A percentile compares a stretch with the other conserved stretches of the same genome.
phyloP scores from a whole-genome alignment of 2,888 invertebrate genomes.

The Aphidoletes aphidimyza region DNA sequence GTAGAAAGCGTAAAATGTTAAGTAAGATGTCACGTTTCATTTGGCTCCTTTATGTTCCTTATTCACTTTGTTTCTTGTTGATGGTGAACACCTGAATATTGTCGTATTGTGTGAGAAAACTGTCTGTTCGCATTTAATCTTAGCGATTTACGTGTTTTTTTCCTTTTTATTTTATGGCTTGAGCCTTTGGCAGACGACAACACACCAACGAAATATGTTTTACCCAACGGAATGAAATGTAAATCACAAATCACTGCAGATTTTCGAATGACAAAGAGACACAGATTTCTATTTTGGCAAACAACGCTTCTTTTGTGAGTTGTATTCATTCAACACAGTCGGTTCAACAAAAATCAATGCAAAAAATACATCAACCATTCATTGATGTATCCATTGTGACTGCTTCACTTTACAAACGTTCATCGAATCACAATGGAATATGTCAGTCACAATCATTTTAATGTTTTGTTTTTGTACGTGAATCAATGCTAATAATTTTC shows the following conservation, averaged over 20 bases:
- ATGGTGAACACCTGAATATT: too few species aligned
- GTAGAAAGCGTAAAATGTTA: slow-evolving; percentile 2
- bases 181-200: neutral
- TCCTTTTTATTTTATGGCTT: neutral
- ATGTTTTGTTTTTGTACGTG: neutral
- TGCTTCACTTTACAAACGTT: neutral
- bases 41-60: neutral
- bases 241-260: neutral
- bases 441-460: neutral
- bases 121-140: slow-evolving; percentile 19
- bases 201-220: neutral
- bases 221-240: too few species aligned
- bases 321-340: too few species aligned
- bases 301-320: too few species aligned
- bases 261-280: neutral
- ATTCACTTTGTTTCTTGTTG: too few species aligned
- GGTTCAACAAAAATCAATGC: neutral
- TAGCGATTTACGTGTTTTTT: neutral
- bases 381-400: slow-evolving; percentile 4
- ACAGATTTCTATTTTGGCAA: neutral
- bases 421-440: neutral
- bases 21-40: slow-evolving; percentile 43
- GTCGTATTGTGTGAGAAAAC: neutral
- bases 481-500: neutral
- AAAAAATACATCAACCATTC: neutral